phyloP scores from a whole-genome alignment of 2,888 invertebrate genomes.

The Acleris laterana region DNA sequence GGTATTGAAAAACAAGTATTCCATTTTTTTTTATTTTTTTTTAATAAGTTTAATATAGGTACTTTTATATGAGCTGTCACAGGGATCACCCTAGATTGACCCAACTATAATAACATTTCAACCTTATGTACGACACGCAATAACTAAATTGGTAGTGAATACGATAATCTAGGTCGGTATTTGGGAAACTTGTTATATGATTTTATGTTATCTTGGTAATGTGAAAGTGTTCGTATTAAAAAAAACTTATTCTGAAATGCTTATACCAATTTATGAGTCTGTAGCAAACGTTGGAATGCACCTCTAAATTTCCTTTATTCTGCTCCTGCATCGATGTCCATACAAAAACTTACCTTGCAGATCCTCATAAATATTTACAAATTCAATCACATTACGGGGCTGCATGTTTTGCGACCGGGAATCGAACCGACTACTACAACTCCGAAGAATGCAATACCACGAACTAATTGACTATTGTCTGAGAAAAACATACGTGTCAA shows the following conservation, averaged over 20 bases:
- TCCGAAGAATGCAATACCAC: conserved; percentile 58
- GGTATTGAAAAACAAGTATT: too few relatives aligned
- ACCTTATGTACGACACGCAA: too few relatives aligned
- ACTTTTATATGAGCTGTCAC: too few relatives aligned
- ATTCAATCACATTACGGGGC: conserved; percentile 62
- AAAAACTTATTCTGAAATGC: not conserved
- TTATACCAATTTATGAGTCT: not conserved
- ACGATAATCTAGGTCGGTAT: too few relatives aligned
- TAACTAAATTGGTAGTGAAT: too few relatives aligned
- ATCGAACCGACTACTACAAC: conserved; percentile 52
- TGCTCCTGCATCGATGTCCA: conserved; percentile 1
- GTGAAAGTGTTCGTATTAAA: too few relatives aligned
- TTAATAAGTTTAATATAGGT: too few relatives aligned
- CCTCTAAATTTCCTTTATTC: conserved; percentile 5
- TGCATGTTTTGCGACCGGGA: conserved; percentile 55
- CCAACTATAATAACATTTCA: too few relatives aligned
- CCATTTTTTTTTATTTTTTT: too few relatives aligned
- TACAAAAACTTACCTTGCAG: conserved; percentile 31
- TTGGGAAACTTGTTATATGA: too few relatives aligned
- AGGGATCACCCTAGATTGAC: too few relatives aligned
- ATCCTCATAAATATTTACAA: conserved; percentile 63
- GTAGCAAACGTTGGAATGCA: conserved; percentile 11
- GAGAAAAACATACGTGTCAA: conserved; percentile 43
- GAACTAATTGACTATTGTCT: conserved; percentile 56
- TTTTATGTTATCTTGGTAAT: too few relatives aligned